phyloP scores from a whole-genome alignment of 2,888 invertebrate species.

The Hemistola chrysoprasaria region DNA sequence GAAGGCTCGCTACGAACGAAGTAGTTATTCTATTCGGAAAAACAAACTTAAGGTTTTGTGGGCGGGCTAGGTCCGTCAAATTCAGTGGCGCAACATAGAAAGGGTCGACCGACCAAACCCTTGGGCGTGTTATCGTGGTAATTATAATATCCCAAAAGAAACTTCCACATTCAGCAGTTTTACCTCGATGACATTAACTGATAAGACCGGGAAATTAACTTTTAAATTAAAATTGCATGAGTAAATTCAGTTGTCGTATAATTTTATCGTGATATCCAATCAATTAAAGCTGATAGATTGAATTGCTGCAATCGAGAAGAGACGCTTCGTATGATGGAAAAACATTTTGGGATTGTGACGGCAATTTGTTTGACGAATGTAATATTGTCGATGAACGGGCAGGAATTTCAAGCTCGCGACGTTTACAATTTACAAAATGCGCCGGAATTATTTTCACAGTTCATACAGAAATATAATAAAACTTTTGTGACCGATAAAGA shows the following conservation, averaged over 20 bases:
- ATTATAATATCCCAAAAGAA: constrained; percentile 50
- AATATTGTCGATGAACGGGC: constrained; percentile 13
- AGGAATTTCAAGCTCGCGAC: constrained; percentile 12
- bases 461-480: constrained; percentile 39
- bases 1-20: constrained; percentile 11
- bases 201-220: constrained; percentile 29
- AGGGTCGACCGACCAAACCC: constrained; percentile 49
- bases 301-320: constrained; percentile 19
- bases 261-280: constrained; percentile 27
- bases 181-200: constrained; percentile 24
- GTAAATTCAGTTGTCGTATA: constrained; percentile 26
- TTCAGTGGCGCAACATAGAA: constrained; percentile 45
- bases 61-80: constrained; percentile 37
- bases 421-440: constrained; percentile 38
- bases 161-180: constrained; percentile 40
- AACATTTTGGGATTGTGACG: constrained; percentile 19
- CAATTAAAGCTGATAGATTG: constrained; percentile 21
- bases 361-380: constrained; percentile 21
- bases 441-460: constrained; percentile 33
- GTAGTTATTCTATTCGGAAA: constrained; percentile 17
- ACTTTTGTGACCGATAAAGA: constrained; percentile 40
- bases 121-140: constrained; percentile 47
- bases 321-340: constrained; percentile 25
- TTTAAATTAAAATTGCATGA: constrained; percentile 43
- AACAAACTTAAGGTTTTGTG: constrained; percentile 33